Evolutionary conservation across 1,140 invertebrate species (phyloP).

Genomic region (Dendrolimus punctatus): DNA sequence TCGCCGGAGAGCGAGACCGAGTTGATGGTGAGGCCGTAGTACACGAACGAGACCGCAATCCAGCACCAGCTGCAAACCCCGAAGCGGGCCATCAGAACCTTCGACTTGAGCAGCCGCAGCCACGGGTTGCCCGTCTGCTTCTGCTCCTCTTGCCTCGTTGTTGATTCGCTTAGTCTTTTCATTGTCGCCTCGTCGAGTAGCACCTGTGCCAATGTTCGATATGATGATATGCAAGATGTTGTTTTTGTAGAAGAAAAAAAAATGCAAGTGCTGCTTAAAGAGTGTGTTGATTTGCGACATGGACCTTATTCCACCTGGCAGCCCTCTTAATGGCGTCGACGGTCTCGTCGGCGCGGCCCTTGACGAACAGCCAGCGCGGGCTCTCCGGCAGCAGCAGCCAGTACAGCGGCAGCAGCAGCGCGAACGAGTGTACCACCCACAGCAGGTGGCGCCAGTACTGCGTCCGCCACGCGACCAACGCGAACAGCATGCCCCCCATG

Average conservation of each 20-base stretch:
- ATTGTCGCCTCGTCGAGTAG: slow-evolving; percentile 28
- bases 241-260: too few relatives aligned
- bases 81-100: slow-evolving; percentile 74
- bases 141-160: slow-evolving; percentile 13
- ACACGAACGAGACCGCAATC: slow-evolving; percentile 81
- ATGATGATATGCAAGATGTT: too few relatives aligned
- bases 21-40: slow-evolving; percentile 87
- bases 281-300: not conserved
- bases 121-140: slow-evolving; percentile 37
- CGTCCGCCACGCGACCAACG: slow-evolving; percentile 29
- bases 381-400: slow-evolving; percentile 51
- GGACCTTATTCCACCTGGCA: slow-evolving; percentile 48
- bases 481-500: slow-evolving; percentile 43
- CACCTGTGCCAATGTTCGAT: slow-evolving; percentile 15
- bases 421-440: slow-evolving; percentile 33
- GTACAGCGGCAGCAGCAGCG: slow-evolving; percentile 48
- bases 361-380: slow-evolving; percentile 78
- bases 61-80: slow-evolving; percentile 79
- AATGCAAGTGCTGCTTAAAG: too few relatives aligned
- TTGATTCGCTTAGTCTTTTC: slow-evolving; percentile 10
- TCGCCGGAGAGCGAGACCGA: slow-evolving; percentile 82
- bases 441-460: slow-evolving; percentile 43
- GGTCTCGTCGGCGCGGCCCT: slow-evolving; percentile 22
- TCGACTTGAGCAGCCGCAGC: slow-evolving; percentile 70
- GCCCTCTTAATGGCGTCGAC: slow-evolving; percentile 31